phyloP scores from a whole-genome alignment of 2,113 vertebrate species.

The Hyaena hyaena region DNA sequence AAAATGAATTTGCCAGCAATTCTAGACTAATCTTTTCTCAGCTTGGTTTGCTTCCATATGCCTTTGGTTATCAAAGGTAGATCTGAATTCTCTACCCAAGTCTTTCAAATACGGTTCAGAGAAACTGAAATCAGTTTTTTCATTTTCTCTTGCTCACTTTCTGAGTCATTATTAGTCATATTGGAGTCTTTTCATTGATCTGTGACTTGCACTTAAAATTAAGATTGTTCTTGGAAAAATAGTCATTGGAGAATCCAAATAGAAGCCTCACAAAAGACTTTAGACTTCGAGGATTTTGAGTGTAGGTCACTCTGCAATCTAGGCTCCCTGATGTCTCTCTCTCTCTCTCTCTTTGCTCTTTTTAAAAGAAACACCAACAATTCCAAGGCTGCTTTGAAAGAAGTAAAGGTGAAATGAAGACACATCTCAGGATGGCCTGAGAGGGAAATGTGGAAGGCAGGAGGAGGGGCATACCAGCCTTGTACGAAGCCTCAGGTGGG shows the following conservation, averaged over 20 bases:
- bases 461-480: background rate
- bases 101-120: conserved; percentile 12
- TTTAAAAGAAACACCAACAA: background rate
- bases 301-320: background rate
- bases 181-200: conserved; percentile 15
- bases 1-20: background rate
- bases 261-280: conserved; percentile 32
- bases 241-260: conserved; percentile 33
- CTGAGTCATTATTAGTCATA: conserved; percentile 21
- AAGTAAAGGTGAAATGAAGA: background rate
- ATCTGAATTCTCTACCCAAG: background rate
- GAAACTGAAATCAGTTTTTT: conserved; percentile 9
- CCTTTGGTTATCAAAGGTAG: background rate
- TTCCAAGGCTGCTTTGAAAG: background rate
- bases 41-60: background rate
- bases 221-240: conserved; percentile 59
- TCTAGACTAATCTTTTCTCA: background rate
- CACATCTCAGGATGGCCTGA: background rate
- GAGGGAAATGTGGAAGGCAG: background rate
- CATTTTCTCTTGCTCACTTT: background rate
- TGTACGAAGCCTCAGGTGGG: rapidly evolving
- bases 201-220: conserved; percentile 51
- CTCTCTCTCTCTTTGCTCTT: background rate
- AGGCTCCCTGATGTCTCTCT: background rate
- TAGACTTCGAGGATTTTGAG: conserved; percentile 31